A percentile compares a stretch with the other conserved stretches of the same genome.
These are phyloP conservation scores for Cylindroiulus punctatus DNA, from an alignment of 2,888 invertebrate genomes.

Conservation along the genomic window DNA sequence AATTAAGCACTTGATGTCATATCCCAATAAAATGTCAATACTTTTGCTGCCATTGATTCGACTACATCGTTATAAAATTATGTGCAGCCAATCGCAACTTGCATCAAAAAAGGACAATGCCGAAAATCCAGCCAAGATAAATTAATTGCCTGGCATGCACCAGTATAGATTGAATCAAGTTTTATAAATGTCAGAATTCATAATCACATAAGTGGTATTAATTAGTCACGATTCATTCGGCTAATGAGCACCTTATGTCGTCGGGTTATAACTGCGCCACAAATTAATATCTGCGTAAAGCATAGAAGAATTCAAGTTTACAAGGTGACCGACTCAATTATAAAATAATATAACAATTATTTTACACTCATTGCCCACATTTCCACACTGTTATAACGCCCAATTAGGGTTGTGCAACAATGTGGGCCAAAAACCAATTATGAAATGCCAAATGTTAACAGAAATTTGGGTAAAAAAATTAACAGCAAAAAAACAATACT, in stretches of 20 bases:
- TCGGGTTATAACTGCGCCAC: background rate
- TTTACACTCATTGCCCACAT: background rate
- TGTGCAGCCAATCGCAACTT: background rate
- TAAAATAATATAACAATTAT: background rate
- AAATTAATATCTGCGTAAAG: background rate
- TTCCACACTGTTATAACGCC: background rate
- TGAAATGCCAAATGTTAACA: constrained; percentile 23
- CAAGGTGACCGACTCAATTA: background rate
- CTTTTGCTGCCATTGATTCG: too few relatives aligned
- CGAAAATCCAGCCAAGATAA: too few relatives aligned
- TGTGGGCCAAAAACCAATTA: background rate
- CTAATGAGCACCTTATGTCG: background rate
- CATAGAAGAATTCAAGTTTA: background rate
- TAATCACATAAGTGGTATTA: background rate
- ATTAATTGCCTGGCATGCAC: background rate
- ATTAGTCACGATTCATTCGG: background rate
- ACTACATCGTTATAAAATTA: too few relatives aligned
- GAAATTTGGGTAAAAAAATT: background rate
- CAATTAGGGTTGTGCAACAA: background rate
- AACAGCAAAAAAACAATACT: too few relatives aligned
- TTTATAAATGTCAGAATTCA: background rate
- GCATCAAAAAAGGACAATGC: background rate
- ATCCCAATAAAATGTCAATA: too few relatives aligned
- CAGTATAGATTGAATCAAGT: background rate
- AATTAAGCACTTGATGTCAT: too few relatives aligned